phyloP scores from a whole-genome alignment of 2,113 vertebrate genomes.

The Pomatostomus ruficeps region DNA sequence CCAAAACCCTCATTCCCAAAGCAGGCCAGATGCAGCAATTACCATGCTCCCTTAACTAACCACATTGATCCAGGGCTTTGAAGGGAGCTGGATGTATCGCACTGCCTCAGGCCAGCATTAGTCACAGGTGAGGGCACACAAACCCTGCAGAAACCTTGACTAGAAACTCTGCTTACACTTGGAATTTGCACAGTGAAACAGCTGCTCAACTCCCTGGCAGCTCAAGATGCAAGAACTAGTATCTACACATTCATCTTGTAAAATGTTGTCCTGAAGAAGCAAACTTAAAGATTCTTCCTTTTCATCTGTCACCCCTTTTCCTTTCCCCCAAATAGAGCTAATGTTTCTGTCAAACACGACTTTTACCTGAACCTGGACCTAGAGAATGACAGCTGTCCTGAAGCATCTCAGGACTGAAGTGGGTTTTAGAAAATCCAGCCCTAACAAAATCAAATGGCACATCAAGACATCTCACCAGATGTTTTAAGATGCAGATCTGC shows the following conservation, averaged over 20 bases:
- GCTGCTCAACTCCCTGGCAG: not conserved
- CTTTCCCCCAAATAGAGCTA: not conserved
- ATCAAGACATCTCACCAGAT: not conserved
- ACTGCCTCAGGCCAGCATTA: not conserved
- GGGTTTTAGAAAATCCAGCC: not conserved
- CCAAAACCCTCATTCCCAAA: not conserved
- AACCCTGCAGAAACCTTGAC: not conserved
- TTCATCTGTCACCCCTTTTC: rapidly evolving
- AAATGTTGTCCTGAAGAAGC: not conserved
- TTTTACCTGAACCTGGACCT: not conserved
- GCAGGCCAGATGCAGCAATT: not conserved
- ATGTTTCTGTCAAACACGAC: not conserved
- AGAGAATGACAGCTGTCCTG: not conserved
- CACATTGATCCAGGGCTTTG: not conserved
- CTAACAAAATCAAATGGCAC: not conserved
- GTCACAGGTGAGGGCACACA: not conserved
- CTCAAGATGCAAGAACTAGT: not conserved
- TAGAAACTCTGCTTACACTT: not conserved
- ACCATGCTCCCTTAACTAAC: not conserved
- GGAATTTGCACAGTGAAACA: not conserved
- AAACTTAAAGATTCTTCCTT: not conserved
- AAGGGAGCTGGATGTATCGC: not conserved
- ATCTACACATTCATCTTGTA: not conserved
- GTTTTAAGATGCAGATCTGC: not conserved
- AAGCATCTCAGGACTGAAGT: not conserved